Percentiles rank a stretch among this genome's conserved stretches.
phyloP scores from a whole-genome alignment of 2,888 invertebrate species.

The Acrobasis repandana region DNA sequence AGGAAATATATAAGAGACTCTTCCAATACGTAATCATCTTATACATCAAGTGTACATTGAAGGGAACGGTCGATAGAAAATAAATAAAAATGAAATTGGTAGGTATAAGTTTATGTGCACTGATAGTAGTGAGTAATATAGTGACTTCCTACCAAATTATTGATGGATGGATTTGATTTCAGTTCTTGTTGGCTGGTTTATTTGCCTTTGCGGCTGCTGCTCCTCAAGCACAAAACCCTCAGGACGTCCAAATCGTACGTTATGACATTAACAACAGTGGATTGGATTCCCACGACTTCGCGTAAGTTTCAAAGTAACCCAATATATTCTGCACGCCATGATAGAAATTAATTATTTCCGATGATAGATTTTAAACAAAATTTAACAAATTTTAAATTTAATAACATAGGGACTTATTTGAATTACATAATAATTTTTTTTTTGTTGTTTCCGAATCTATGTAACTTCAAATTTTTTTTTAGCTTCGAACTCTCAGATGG shows the following conservation, averaged over 20 bases:
- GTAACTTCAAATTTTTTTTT: slow-evolving; percentile 32
- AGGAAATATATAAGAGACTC: slow-evolving; percentile 79
- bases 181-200: slow-evolving; percentile 53
- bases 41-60: slow-evolving; percentile 61
- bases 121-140: slow-evolving; percentile 29
- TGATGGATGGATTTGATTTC: slow-evolving; percentile 47
- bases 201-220: slow-evolving; percentile 62
- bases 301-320: slow-evolving; percentile 58
- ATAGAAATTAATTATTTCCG: no score
- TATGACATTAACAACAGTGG: slow-evolving; percentile 85
- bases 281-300: slow-evolving; percentile 81
- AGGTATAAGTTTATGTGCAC: slow-evolving; percentile 50
- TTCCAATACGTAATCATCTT: slow-evolving; percentile 68
- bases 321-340: no score
- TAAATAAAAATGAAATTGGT: slow-evolving; percentile 73
- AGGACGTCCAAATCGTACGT: slow-evolving; percentile 83
- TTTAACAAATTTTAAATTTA: no score
- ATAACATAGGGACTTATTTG: no score
- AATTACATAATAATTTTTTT: no score
- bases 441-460: not conserved
- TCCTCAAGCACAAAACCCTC: slow-evolving; percentile 53
- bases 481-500: slow-evolving; percentile 84
- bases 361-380: no score
- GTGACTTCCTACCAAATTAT: slow-evolving; percentile 27
- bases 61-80: slow-evolving; percentile 56